phyloP scores from a whole-genome alignment of 2,888 invertebrate genomes.

The Spisula solida region DNA sequence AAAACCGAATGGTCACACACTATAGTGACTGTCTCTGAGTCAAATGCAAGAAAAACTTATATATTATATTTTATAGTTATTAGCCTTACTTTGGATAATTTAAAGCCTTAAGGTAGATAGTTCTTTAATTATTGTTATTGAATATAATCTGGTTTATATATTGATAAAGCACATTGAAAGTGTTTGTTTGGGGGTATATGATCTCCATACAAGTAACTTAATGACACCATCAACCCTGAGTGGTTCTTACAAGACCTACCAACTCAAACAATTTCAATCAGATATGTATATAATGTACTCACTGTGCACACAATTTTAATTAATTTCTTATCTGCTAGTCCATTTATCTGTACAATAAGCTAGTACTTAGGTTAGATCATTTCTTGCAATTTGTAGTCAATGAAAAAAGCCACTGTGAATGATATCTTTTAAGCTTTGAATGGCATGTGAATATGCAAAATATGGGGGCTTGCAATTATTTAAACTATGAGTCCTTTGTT shows the following conservation, averaged over 20 bases:
- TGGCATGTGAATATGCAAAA: neutral
- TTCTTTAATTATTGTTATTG: too few relatives aligned
- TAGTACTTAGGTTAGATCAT: neutral
- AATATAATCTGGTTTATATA: too few relatives aligned
- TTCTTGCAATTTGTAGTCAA: neutral
- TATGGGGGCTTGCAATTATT: neutral
- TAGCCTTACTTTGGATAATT: too few relatives aligned
- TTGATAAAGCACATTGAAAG: too few relatives aligned
- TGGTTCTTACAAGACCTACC: neutral
- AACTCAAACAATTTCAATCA: neutral
- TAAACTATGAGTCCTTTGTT: neutral
- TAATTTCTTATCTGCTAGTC: neutral
- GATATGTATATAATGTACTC: neutral
- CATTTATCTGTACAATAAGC: neutral
- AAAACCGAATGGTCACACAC: too few relatives aligned
- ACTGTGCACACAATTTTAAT: neutral
- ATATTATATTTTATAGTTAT: too few relatives aligned
- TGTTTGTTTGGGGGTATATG: neutral
- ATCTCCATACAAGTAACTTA: neutral
- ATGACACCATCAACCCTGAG: slow-evolving; percentile 13
- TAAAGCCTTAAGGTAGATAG: too few relatives aligned
- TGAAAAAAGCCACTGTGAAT: neutral
- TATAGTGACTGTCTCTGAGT: too few relatives aligned
- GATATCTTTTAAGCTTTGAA: slow-evolving; percentile 9
- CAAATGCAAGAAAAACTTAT: too few relatives aligned